phyloP scores from a whole-genome alignment of 1,140 invertebrate species.

The Cotesia typhae region DNA sequence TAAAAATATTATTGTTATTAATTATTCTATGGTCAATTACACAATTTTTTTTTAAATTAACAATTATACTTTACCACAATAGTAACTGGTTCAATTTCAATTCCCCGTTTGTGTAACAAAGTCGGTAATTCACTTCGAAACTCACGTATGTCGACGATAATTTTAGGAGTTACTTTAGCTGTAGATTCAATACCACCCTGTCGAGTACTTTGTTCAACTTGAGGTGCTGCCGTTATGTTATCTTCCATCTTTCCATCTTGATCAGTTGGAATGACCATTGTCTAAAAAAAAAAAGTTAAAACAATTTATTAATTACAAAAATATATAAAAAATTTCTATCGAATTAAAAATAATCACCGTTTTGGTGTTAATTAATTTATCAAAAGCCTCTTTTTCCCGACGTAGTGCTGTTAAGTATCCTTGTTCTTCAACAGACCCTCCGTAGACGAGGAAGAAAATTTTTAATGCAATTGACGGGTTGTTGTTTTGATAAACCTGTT shows the following conservation, averaged over 20 bases:
- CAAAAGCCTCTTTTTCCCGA: slow-evolving; percentile 94
- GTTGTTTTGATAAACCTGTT: slow-evolving; percentile 75
- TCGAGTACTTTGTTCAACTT: slow-evolving; percentile 67
- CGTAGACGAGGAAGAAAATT: slow-evolving; percentile 91
- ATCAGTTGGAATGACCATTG: slow-evolving; percentile 91
- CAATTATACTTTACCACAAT: slow-evolving; percentile 73
- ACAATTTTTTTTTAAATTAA: not conserved
- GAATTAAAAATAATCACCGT: slow-evolving; percentile 71
- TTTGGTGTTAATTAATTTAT: slow-evolving; percentile 90
- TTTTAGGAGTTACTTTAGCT: slow-evolving; percentile 64
- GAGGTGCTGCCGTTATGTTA: slow-evolving; percentile 67
- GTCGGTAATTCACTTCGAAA: slow-evolving; percentile 96
- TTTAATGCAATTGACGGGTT: slow-evolving; percentile 70
- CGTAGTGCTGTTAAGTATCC: slow-evolving; percentile 89
- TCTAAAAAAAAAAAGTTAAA: slow-evolving; percentile 64
- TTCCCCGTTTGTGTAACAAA: slow-evolving; percentile 89
- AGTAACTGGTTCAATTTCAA: slow-evolving; percentile 92
- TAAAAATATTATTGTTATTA: no score
- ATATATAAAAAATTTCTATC: not conserved
- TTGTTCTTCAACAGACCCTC: slow-evolving; percentile 94
- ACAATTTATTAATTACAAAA: slow-evolving; percentile 13
- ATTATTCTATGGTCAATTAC: no score
- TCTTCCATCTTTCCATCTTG: slow-evolving; percentile 86
- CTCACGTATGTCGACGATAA: slow-evolving; percentile 98
- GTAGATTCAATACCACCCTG: slow-evolving; percentile 69